These are phyloP conservation scores for Pseudanteris insignis DNA, from an alignment of 2,888 invertebrate species.

Conservation along the genomic window DNA sequence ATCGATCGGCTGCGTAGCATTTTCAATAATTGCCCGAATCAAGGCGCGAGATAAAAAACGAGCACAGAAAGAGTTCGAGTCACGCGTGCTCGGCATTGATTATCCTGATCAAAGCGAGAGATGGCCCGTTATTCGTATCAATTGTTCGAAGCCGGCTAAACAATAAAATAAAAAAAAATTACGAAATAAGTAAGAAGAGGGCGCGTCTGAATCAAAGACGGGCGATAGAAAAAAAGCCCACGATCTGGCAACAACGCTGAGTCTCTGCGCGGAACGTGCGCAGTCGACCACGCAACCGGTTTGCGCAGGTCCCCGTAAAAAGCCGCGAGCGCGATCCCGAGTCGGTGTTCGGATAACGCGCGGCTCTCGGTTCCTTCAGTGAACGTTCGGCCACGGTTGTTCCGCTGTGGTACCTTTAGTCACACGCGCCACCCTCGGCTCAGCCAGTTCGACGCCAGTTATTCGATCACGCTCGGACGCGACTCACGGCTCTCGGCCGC, in stretches of 20 bases:
- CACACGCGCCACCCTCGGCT: conserved; percentile 17
- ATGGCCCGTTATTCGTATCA: too few species aligned
- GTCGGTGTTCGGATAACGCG: conserved; percentile 54
- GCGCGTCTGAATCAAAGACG: too few species aligned
- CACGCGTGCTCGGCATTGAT: too few species aligned
- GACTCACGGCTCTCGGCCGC: conserved; percentile 6
- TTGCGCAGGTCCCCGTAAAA: conserved; percentile 58
- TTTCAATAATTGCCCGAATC: too few species aligned
- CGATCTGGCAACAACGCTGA: conserved; percentile 38
- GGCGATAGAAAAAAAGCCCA: conserved; percentile 25
- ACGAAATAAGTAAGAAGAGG: too few species aligned
- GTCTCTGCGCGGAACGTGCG: conserved; percentile 33
- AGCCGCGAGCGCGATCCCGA: conserved; percentile 59
- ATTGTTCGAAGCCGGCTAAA: too few species aligned
- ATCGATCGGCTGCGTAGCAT: too few species aligned
- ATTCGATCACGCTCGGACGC: conserved; percentile 15
- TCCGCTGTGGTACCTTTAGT: conserved; percentile 23
- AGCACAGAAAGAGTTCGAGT: too few species aligned
- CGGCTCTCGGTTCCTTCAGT: conserved; percentile 45
- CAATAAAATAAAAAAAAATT: too few species aligned
- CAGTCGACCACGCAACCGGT: conserved; percentile 52
- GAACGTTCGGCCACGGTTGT: conserved; percentile 36
- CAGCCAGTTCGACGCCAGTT: conserved; percentile 20
- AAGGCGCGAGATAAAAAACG: too few species aligned
- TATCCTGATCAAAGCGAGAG: too few species aligned